Base-by-base conservation (phyloP, 2,797 vertebrate species). In the Rhabdophis nuchalis region DNA sequence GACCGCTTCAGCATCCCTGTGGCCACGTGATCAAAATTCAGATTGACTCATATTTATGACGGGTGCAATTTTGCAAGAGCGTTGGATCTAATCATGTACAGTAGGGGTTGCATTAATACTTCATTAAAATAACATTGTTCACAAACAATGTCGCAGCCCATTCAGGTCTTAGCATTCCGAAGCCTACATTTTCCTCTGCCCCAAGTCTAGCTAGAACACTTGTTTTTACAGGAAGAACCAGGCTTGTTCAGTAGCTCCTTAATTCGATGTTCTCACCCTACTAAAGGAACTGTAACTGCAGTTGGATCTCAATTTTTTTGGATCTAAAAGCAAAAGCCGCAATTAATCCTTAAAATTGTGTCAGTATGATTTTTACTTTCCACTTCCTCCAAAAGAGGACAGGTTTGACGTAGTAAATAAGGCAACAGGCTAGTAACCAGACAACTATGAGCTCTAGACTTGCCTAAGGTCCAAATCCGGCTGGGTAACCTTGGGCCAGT, bases 41-140 rank as follows among this genome's bases (percentile, higher is more conserved):
- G 46, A 46, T 46, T 46, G 46, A 46, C 4, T 46, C 46, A 46
- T 46, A 46, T 46, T 46, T 46, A 46, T 46, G 46, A 46, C 4
- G 3, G 46, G 4, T 46, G 46, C 64, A 0, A 3, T 89, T 95
- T 85, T 92, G 85, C 57, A 93, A 94, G 91, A 93, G 7, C 11
- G 77, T 32, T 93, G 86, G 54, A 53, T 89, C 90, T n/a, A n/a
- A n/a, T 64, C 27, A 58, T 20, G 90, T 92, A 61, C 89, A 95
- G 88, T 87, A 6, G 87, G 46, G 68, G 46, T 86, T 89, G 68
- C 36, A 90, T 18, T 89, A 93, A 85, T 8, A 89, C 91, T 93
- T 91, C 90, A 94, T 90, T 89, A 85, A 89, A 93, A 93, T n/a
- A 13, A 87, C 57, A 1, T 92, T 60, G 27, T 77, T 77, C 91